Evolutionary conservation across 1,140 invertebrate genomes (phyloP).

Genomic region (Triops longicaudatus): DNA sequence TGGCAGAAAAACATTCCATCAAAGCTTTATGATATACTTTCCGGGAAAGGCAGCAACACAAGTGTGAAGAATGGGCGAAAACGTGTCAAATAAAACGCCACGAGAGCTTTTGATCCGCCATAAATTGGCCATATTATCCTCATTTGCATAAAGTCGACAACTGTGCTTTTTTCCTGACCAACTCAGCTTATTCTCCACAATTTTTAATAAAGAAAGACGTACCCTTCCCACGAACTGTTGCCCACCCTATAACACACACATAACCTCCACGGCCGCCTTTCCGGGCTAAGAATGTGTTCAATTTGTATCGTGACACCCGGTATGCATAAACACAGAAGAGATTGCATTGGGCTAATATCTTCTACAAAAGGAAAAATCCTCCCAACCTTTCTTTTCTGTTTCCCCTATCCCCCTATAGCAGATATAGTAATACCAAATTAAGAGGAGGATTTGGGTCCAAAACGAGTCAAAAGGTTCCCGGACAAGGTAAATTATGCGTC

Average conservation of each 20-base stretch:
- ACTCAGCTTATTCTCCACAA: not conserved
- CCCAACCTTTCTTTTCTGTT: not conserved
- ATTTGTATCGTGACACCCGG: conserved; percentile 1
- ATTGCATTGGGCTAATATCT: not conserved
- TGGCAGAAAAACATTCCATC: not conserved
- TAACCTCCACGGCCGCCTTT: not conserved
- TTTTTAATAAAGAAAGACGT: not conserved
- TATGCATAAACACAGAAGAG: not conserved
- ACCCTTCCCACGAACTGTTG: not conserved
- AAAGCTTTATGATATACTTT: not conserved
- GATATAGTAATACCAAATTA: conserved; percentile 4
- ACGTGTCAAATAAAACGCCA: conserved; percentile 15
- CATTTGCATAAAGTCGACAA: not conserved
- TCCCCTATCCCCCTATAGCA: not conserved
- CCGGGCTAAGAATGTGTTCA: not conserved
- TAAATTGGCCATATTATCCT: not conserved
- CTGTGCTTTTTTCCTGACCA: not conserved
- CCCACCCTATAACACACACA: not conserved
- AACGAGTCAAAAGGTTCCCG: not conserved
- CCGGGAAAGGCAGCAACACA: not conserved
- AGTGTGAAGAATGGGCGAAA: not conserved
- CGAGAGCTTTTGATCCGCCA: not conserved
- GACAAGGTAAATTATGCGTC: conserved; percentile 15
- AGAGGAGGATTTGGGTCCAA: conserved; percentile 8
- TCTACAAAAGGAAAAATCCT: not conserved